phyloP scores from a whole-genome alignment of 2,113 vertebrate species.

The Cyanistes caeruleus region DNA sequence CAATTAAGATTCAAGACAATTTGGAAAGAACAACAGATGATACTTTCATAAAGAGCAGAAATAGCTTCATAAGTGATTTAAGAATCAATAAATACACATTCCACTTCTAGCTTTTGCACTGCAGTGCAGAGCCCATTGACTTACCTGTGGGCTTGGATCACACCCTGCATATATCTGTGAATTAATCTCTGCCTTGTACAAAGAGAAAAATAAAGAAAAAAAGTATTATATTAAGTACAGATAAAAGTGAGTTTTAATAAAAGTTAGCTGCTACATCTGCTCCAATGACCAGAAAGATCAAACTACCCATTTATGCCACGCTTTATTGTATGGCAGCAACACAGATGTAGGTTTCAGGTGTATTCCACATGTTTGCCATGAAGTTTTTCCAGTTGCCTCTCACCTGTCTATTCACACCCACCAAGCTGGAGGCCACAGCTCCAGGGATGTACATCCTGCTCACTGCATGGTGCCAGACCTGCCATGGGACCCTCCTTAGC shows the following conservation, averaged over 20 bases:
- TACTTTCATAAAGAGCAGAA: background rate
- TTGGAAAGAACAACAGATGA: background rate
- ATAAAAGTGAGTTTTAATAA: background rate
- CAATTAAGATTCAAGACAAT: background rate
- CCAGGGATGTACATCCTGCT: background rate
- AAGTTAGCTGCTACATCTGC: background rate
- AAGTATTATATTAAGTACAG: background rate
- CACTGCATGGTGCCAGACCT: fast-evolving
- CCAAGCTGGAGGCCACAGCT: background rate
- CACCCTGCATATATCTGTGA: background rate
- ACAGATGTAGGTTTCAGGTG: background rate
- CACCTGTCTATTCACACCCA: background rate
- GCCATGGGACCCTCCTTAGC: background rate
- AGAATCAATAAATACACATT: background rate
- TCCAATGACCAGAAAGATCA: background rate
- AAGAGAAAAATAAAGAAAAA: background rate
- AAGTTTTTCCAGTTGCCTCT: background rate
- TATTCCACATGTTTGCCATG: background rate
- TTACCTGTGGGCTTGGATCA: background rate
- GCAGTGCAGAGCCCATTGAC: background rate
- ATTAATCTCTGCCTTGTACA: background rate
- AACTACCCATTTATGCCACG: background rate
- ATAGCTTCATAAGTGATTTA: background rate
- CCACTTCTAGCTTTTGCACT: background rate
- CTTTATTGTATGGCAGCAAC: background rate